phyloP scores from a whole-genome alignment of 2,113 vertebrate genomes.

The Scomber japonicus region DNA sequence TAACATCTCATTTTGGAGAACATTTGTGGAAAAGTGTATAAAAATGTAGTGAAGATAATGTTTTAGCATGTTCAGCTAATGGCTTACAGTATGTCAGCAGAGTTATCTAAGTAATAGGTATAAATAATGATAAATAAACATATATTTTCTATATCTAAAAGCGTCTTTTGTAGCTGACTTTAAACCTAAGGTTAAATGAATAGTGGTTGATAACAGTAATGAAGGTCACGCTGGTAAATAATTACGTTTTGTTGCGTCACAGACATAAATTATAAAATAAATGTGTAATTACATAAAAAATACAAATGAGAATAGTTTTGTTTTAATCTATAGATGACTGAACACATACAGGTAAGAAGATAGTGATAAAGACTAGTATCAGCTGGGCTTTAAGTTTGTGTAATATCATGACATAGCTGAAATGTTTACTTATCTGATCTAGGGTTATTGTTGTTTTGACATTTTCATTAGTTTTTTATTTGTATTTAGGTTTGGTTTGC shows the following conservation, averaged over 20 bases:
- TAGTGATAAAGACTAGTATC: no score
- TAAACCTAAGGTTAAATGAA: not conserved
- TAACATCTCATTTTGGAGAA: conserved; percentile 47
- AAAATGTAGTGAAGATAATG: not conserved
- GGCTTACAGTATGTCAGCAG: not conserved
- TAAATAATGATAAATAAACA: no score
- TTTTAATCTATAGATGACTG: no score
- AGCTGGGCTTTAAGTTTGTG: no score
- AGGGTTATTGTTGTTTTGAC: no score
- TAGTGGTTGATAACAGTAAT: not conserved
- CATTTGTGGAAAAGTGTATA: not conserved
- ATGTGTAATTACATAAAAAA: not conserved
- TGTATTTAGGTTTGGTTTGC: no score
- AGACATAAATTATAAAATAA: no score
- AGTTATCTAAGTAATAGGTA: not conserved
- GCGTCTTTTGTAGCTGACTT: not conserved
- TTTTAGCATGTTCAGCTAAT: not conserved
- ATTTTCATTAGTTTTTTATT: no score
- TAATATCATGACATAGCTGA: no score
- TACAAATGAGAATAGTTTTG: not conserved
- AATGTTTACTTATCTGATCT: no score
- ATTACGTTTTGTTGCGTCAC: no score
- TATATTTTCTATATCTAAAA: not conserved
- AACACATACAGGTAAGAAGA: no score
- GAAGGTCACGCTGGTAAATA: conserved; percentile 31